phyloP scores from a whole-genome alignment of 2,113 vertebrate genomes.

The Mellivora capensis region DNA sequence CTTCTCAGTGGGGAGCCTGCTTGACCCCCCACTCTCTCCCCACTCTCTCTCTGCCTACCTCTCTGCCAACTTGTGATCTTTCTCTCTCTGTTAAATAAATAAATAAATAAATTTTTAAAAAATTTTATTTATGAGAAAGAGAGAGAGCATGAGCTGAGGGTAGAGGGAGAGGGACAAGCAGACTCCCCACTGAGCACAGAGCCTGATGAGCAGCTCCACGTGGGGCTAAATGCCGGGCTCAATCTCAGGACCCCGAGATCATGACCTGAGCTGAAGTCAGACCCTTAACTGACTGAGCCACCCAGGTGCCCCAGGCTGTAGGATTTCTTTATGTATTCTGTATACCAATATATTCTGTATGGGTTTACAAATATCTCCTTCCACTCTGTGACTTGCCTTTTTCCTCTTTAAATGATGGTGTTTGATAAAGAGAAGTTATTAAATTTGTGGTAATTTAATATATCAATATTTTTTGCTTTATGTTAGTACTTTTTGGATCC shows the following conservation, averaged over 20 bases:
- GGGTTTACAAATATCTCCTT: background rate
- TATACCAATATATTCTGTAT: background rate
- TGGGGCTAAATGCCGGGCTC: background rate
- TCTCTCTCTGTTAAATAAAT: too few relatives aligned
- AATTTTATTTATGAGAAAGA: background rate
- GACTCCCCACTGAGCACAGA: background rate
- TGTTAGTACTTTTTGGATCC: background rate
- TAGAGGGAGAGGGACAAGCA: background rate
- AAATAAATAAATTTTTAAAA: too few relatives aligned
- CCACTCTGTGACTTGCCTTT: background rate
- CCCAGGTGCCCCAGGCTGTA: background rate
- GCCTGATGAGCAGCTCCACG: background rate
- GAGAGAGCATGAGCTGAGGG: background rate
- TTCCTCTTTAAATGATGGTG: background rate
- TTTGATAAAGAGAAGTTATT: background rate
- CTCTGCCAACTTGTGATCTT: too few relatives aligned
- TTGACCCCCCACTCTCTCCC: too few relatives aligned
- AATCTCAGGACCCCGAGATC: background rate
- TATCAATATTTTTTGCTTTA: background rate
- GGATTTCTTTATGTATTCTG: background rate
- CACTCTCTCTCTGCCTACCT: too few relatives aligned
- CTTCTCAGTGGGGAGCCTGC: too few relatives aligned
- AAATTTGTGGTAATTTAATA: background rate
- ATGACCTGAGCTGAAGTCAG: background rate
- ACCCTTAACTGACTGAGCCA: background rate